Evolutionary conservation across 2,797 vertebrate genomes (phyloP), one percentile per base, ranked within the genome.

Genomic region (Bryconaethiops microstoma): DNA sequence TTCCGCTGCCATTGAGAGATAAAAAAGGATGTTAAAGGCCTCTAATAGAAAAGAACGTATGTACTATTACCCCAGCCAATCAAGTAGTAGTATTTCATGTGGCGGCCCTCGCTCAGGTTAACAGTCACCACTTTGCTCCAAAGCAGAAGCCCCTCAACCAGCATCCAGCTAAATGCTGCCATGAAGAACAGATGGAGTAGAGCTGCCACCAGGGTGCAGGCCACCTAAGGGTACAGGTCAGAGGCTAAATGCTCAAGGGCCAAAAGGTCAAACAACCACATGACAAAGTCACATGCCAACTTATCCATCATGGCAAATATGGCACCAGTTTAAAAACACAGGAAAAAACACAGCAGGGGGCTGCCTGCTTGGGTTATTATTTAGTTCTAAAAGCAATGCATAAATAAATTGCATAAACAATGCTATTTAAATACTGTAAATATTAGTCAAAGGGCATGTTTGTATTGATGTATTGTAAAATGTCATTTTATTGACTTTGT

Each of bases 81-180:
- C 82, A 95, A 89, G 89, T 95, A 95, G 89, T 95, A 95, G 90
- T 95, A 95, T 83, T 95, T 95, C 94, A 95, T 95, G 87, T 95
- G 94, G 48, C 91, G 88, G 39, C 94, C 94, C 77, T 95, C 95
- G 57, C 90, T 95, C 16, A 95, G 86, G 90, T 95, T 95, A 78
- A 95, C 94, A 0, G 93, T 92, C 1, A 95, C 95, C 88, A 95
- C 95, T 75, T 95, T 95, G 89, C 94, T 95, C 94, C 94, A 95
- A 42, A 95, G 94, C 78, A 95, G 88, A 80, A 95, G 88, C 40
- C 95, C 94, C 85, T 95, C 94, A 68, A 95, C 94, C 84, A 95
- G 87, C 95, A 95, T 95, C 95, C 95, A 95, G 85, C 93, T 94
- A 71, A 95, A 95, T 0, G 93, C 92, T 12, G 95, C 93, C 94